Percentiles rank a stretch among this genome's conserved stretches.
These are phyloP conservation scores for Stichopus horrens DNA, from an alignment of 53 echinoderm and acorn worm species.

Conservation along the genomic window DNA sequence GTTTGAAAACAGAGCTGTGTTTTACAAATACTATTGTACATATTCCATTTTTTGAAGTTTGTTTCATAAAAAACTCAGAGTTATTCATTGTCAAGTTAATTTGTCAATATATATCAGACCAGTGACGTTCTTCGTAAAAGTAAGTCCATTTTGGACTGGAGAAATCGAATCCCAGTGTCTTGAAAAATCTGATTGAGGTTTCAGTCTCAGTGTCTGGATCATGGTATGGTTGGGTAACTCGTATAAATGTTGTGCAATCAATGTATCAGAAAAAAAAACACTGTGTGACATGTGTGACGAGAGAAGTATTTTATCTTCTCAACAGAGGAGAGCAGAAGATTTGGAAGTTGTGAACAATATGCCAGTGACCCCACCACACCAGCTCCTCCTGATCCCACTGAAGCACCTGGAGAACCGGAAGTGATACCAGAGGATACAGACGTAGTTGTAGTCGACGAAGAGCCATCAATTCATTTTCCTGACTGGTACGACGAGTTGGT, in stretches of 20 bases:
- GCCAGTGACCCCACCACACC: constrained; percentile 11
- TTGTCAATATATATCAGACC: no score
- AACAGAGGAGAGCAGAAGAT: not conserved
- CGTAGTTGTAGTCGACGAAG: not conserved
- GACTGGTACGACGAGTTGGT: constrained; percentile 20
- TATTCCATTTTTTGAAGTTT: no score
- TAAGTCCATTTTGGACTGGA: no score
- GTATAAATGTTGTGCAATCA: not conserved
- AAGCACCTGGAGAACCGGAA: not conserved
- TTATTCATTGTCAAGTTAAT: no score
- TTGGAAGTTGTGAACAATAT: constrained; percentile 2
- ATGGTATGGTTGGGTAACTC: no score
- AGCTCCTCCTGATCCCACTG: constrained; percentile 24
- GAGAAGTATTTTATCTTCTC: not conserved
- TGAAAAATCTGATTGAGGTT: no score
- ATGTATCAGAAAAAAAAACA: not conserved
- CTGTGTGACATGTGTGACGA: not conserved
- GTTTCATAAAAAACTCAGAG: no score
- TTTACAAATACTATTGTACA: no score
- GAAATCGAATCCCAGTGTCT: no score
- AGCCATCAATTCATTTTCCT: not conserved
- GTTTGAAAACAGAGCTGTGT: no score
- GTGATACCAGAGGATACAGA: not conserved
- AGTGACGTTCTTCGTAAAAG: no score
- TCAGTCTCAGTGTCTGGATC: no score